Evolutionary conservation across 2,888 invertebrate genomes (phyloP), one percentile per base, ranked within the genome.

Genomic region (Athrips mouffetella): DNA sequence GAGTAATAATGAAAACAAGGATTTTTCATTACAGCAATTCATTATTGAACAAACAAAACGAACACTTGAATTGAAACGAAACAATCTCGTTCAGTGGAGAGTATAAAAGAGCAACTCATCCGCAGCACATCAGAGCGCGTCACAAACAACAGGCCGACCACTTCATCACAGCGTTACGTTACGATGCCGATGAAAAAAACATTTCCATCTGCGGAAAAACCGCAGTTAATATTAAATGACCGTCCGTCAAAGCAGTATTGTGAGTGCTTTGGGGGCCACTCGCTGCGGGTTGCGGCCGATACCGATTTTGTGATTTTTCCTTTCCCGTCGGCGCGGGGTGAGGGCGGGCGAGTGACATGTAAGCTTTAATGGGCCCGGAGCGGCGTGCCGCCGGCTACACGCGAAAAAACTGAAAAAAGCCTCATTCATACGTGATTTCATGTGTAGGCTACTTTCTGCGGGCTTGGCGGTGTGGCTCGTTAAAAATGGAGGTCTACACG

Each of bases 201-300:
- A 83, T 84, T 86, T 81, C 82, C 87, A 87, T 86, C 84, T 86
- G 85, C 76, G 83, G 81, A 75, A 80, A 84, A 86, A 86, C 87
- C 87, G 72, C 88, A 85, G 88, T 87, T 84, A 87, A 88, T 88
- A 88, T 87, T 87, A 88, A 87, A 88, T 86, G 86, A 85, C 76
- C 84, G 83, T 86, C 76, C 82, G 81, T 87, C 88, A 88, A 88
- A 87, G 82, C 81, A 79, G 80, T 81, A 81, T 84, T 80, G 84
- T 80, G 72, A 73, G 74, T 70, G 80, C 74, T 79, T 78, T 74
- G 76, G 70, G 61, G 70, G 65, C 56, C 69, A 61, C 72, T 64
- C 79, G 72, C 76, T 67, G 79, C 75, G 82, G 83, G 81, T 76
- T 74, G 74, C 76, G 74, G 76, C 80, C 84, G 73, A 84, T 85